Conservation (phyloP, 2,888 invertebrate species). For the Dryomyza anilis region DNA sequence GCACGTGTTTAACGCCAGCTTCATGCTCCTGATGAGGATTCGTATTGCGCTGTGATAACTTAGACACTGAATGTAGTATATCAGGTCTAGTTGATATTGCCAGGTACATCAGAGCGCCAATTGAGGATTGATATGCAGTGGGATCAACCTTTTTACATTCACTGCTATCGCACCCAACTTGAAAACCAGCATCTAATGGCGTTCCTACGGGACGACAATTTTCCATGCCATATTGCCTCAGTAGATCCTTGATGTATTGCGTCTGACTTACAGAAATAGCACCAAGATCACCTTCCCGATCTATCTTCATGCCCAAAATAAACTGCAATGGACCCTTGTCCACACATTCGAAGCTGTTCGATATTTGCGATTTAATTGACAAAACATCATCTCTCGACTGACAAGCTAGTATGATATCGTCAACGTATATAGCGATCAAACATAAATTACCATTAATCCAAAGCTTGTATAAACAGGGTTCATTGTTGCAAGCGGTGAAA, state of each 20-base stretch:
- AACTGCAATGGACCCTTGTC: conserved; percentile 27
- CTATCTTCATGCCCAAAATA: conserved; percentile 30
- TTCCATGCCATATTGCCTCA: conserved; percentile 25
- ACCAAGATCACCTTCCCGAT: conserved; percentile 11
- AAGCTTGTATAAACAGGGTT: conserved; percentile 16
- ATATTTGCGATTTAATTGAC: conserved; percentile 7
- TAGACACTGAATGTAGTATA: conserved; percentile 28
- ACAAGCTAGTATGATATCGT: conserved; percentile 28
- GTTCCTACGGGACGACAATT: conserved; percentile 17
- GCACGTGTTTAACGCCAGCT: conserved; percentile 28
- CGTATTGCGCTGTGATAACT: conserved; percentile 29
- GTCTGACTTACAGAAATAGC: background rate
- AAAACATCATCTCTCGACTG: background rate
- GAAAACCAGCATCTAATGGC: conserved; percentile 27
- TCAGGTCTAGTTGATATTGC: conserved; percentile 30
- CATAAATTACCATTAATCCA: background rate
- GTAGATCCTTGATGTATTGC: conserved; percentile 7
- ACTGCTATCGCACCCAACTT: conserved; percentile 19
- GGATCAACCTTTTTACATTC: conserved; percentile 20
- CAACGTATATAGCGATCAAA: conserved; percentile 22
- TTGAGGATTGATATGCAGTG: conserved; percentile 29
- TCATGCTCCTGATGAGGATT: conserved; percentile 30
- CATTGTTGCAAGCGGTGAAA: conserved; percentile 16
- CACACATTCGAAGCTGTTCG: background rate
- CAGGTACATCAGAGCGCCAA: conserved; percentile 33